Base-by-base conservation (phyloP, 2,888 invertebrate genomes). In the Nomada lathburiana region DNA sequence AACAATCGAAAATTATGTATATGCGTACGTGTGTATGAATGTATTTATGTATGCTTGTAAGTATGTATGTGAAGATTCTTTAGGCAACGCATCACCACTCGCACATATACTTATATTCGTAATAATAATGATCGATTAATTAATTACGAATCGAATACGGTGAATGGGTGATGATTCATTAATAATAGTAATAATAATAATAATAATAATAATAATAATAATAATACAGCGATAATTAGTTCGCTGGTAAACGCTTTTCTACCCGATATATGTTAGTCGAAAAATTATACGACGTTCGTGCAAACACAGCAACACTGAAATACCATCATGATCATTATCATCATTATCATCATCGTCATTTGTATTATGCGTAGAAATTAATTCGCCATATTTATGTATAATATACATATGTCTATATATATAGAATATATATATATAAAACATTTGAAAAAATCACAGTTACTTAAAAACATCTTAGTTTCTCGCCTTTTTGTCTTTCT, bases 401-500 rank as follows among this genome's bases (percentile, higher is more conserved):
- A 90, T 89, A 76, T 85, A 65, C 77, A 80, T 79, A 80, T 85
- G 73, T 83, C 74, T 84, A 65, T 82, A 74, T 71, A 59, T 80
- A 72, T 88, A 88, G 85, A 86, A 89, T 88, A 89, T 88, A 81
- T 90, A 86, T 88, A 88, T 89, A 90, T 89, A 92, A 92, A 92
- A 93, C 90, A 93, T 91, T 91, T 91, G 90, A 93, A 92, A 91
- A 91, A 93, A 93, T 93, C 93, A 93, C 93, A 93, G 93, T 92
- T 92, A 93, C 90, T 92, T 90, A 91, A 91, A 91, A 91, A 91
- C 90, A 89, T 75, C 87, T 83, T 87, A 86, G 77, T 80, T 79
- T 83, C 78, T 71, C 84, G 73, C 73, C 68, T 52, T 70, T 10
- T 76, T 67, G 50, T 73, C 52, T 85, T 70, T 71, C 44, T 36